Conservation (phyloP, 2,113 vertebrate genomes). For the Gnathonemus echidnorhynchus region DNA sequence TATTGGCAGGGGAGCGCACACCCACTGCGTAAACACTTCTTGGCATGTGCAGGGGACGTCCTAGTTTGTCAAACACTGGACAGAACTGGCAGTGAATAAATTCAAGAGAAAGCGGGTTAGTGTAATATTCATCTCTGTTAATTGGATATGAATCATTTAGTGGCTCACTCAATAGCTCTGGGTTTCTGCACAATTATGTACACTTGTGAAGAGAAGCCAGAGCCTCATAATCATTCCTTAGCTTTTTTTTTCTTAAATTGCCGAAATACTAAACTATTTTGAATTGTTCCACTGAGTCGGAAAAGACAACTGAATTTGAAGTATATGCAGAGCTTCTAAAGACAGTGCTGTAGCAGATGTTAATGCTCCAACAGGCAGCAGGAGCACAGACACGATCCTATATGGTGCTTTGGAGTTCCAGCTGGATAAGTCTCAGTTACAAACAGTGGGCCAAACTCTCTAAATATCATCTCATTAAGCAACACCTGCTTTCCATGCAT, state of each 20-base stretch:
- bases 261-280: neutral
- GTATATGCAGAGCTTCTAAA: neutral
- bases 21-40: neutral
- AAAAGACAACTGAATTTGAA: neutral
- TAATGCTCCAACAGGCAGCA: neutral
- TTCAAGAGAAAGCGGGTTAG: neutral
- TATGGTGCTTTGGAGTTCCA: neutral
- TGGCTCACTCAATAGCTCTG: neutral
- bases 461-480: conserved; percentile 4
- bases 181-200: neutral
- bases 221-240: neutral
- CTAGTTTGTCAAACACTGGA: neutral
- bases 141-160: neutral
- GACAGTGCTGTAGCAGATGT: neutral
- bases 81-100: neutral
- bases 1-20: neutral
- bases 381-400: neutral
- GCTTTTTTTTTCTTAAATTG: neutral
- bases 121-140: neutral
- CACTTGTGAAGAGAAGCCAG: neutral
- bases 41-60: neutral
- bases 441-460: conserved; percentile 4
- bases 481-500: conserved; percentile 5
- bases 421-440: conserved; percentile 3
- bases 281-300: neutral